These are phyloP conservation scores for Aspidiotus rigidus DNA, from an alignment of 2,888 invertebrate species.

Conservation along the genomic window DNA sequence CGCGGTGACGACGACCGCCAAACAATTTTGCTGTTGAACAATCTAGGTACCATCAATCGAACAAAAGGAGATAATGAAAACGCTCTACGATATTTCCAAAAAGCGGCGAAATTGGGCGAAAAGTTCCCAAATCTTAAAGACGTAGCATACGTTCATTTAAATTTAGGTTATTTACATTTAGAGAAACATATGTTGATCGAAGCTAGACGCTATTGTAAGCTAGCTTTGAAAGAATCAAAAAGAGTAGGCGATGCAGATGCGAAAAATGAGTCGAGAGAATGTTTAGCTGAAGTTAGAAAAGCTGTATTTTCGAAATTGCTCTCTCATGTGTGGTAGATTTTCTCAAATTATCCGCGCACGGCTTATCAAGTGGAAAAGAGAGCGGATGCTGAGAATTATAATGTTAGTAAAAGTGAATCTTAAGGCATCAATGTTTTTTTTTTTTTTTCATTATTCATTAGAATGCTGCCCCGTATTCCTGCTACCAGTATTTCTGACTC, in stretches of 20 bases:
- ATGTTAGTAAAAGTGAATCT: too few species aligned
- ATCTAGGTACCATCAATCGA: conserved; percentile 47
- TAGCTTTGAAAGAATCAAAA: conserved; percentile 61
- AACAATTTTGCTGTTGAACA: conserved; percentile 72
- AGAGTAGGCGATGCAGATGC: conserved; percentile 53
- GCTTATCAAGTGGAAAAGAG: too few species aligned
- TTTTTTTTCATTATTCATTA: too few species aligned
- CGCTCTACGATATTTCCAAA: conserved; percentile 59
- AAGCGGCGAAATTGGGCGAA: conserved; percentile 60
- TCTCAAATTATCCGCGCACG: too few species aligned
- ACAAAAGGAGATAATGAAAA: conserved; percentile 52
- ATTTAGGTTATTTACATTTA: conserved; percentile 71
- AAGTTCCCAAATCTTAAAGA: conserved; percentile 56
- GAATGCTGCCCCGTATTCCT: too few species aligned
- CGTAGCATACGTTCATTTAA: conserved; percentile 64
- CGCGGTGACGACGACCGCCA: conserved; percentile 62
- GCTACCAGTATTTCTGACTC: too few species aligned
- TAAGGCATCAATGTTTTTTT: too few species aligned
- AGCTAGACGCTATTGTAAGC: conserved; percentile 61
- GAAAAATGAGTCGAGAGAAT: conserved; percentile 17
- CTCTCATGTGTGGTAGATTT: too few species aligned
- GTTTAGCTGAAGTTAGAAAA: conserved; percentile 11
- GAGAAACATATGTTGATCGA: conserved; percentile 59
- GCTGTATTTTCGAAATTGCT: background rate
- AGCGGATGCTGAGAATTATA: too few species aligned